A percentile compares a stretch with the other conserved stretches of the same genome.
Evolutionary conservation across 2,113 vertebrate species (phyloP).

Genomic region (Ceratotherium simum): DNA sequence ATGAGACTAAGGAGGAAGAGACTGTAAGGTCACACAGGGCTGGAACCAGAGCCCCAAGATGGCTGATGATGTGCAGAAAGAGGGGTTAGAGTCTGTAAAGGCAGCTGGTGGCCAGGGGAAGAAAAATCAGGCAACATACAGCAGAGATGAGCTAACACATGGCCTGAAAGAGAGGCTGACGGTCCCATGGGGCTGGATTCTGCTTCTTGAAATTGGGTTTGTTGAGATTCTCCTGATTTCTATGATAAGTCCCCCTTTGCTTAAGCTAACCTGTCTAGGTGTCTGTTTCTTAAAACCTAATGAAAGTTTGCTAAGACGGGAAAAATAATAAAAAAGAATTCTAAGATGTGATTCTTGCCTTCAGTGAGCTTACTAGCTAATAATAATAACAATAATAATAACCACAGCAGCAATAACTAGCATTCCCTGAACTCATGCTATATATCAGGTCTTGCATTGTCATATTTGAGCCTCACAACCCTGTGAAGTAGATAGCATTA

Average conservation of each 20-base stretch:
- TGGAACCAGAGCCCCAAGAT: background rate
- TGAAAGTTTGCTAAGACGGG: background rate
- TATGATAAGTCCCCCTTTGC: background rate
- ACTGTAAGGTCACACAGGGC: background rate
- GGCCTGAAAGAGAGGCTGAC: background rate
- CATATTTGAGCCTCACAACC: background rate
- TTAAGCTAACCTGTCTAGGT: background rate
- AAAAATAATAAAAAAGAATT: background rate
- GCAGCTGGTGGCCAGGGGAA: background rate
- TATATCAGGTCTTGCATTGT: background rate
- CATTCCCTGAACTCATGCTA: background rate
- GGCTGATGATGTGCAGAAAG: too few relatives aligned
- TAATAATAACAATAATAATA: background rate
- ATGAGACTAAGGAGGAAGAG: background rate
- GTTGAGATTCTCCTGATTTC: background rate
- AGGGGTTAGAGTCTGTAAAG: background rate
- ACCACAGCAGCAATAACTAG: background rate
- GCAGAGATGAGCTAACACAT: background rate
- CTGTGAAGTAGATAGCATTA: too few relatives aligned
- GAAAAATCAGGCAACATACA: background rate
- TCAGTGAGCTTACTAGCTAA: background rate
- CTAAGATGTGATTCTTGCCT: background rate
- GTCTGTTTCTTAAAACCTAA: background rate
- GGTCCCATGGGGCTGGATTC: background rate
- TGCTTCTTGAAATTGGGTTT: background rate